Percentiles rank a stretch among this genome's conserved stretches.
Evolutionary conservation across 1,140 invertebrate species (phyloP).

Genomic region (Leptonema lineaticorne): DNA sequence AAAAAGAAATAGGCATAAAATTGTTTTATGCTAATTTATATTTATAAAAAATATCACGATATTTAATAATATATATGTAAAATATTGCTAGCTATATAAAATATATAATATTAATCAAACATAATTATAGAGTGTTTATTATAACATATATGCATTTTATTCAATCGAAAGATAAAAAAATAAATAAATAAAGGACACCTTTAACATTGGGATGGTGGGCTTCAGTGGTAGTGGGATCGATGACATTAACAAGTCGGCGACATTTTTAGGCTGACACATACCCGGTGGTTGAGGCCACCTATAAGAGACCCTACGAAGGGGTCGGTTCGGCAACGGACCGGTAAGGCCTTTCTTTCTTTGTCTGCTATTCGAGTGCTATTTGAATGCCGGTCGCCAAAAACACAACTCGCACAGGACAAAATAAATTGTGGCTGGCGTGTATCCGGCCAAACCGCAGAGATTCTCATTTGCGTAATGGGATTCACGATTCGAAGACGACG

Average conservation of each 20-base stretch:
- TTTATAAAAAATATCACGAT: too few species aligned
- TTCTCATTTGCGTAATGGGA: constrained; percentile 42
- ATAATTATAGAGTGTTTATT: not conserved
- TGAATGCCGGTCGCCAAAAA: constrained; percentile 41
- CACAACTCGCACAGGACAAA: constrained; percentile 39
- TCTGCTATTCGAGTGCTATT: constrained; percentile 40
- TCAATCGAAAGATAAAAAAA: too few species aligned
- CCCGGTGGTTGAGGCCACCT: constrained; percentile 2
- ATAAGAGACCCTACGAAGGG: not conserved
- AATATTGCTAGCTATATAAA: too few species aligned
- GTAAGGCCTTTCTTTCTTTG: constrained; percentile 24
- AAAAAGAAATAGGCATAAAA: too few species aligned
- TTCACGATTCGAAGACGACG: constrained; percentile 30
- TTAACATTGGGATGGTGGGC: too few species aligned
- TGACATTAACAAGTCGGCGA: constrained; percentile 32
- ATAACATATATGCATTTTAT: not conserved
- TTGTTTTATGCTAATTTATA: too few species aligned
- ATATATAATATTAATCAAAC: too few species aligned
- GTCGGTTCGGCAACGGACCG: not conserved
- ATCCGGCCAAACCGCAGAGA: constrained; percentile 35
- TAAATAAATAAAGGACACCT: too few species aligned
- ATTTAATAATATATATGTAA: too few species aligned
- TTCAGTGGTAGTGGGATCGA: constrained; percentile 20
- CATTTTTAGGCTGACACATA: constrained; percentile 24
- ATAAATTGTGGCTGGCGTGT: constrained; percentile 39